These are phyloP conservation scores for Rachycentron canadum DNA, from an alignment of 2,797 vertebrate species.

Conservation along the genomic window DNA sequence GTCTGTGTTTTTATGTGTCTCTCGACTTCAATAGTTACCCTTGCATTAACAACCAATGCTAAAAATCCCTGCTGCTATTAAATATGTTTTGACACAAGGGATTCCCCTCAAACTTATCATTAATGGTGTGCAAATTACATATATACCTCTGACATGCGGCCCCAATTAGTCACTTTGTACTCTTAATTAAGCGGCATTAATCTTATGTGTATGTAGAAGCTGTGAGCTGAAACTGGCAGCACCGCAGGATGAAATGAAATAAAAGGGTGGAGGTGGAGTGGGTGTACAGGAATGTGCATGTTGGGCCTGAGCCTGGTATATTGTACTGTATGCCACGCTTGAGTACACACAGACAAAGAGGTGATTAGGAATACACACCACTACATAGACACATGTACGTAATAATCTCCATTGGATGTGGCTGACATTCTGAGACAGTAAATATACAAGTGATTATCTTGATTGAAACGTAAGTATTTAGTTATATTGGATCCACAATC, in stretches of 20 bases:
- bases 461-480: slow-evolving; percentile 4
- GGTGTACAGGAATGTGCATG: slow-evolving; percentile 38
- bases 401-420: slow-evolving; percentile 25
- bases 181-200: slow-evolving; percentile 79
- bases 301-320: slow-evolving; percentile 42
- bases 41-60: slow-evolving; percentile 58
- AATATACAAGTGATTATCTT: slow-evolving; percentile 1
- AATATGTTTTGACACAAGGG: slow-evolving; percentile 69
- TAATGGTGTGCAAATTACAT: slow-evolving; percentile 73
- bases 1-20: slow-evolving; percentile 24
- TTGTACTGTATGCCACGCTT: slow-evolving; percentile 47
- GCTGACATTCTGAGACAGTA: slow-evolving; percentile 13
- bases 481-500: slow-evolving; percentile 26
- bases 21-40: slow-evolving; percentile 57
- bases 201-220: slow-evolving; percentile 63
- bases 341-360: slow-evolving; percentile 54
- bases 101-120: slow-evolving; percentile 70
- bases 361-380: slow-evolving; percentile 35
- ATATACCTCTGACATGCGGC: slow-evolving; percentile 71
- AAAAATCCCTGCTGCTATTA: slow-evolving; percentile 64
- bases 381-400: slow-evolving; percentile 2
- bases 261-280: slow-evolving; percentile 45
- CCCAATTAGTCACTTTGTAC: slow-evolving; percentile 76
- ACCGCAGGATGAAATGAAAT: slow-evolving; percentile 67
- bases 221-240: slow-evolving; percentile 65